Evolutionary conservation across 2,797 vertebrate genomes (phyloP).

Genomic region (Oreortyx pictus): DNA sequence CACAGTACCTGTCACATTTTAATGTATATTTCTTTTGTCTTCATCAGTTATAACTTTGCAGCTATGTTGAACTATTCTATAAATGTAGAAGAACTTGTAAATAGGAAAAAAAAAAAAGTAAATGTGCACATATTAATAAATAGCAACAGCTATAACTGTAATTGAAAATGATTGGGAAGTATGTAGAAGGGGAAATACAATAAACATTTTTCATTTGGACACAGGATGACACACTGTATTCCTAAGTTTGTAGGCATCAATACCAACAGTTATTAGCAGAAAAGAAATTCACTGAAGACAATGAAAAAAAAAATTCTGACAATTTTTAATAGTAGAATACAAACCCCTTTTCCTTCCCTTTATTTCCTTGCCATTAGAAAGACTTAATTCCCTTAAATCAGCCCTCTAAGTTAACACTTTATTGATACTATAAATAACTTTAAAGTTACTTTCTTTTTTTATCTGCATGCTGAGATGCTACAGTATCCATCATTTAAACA

Average conservation of each 20-base stretch:
- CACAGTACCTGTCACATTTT: background rate
- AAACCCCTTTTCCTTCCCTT: background rate
- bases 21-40: background rate
- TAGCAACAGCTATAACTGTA: background rate
- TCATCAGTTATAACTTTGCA: background rate
- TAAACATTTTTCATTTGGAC: background rate
- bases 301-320: background rate
- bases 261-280: background rate
- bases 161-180: background rate
- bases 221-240: background rate
- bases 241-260: background rate
- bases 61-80: background rate
- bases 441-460: background rate
- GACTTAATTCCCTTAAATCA: background rate
- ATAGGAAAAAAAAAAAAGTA: background rate
- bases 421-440: background rate
- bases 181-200: background rate
- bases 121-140: background rate
- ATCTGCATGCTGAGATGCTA: background rate
- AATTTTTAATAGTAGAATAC: background rate
- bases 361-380: background rate
- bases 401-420: background rate
- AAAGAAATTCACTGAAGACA: background rate
- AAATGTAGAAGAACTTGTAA: background rate
- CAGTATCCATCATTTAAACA: background rate